Conservation (phyloP, 2,113 vertebrate species). For the Embiotoca jacksoni region DNA sequence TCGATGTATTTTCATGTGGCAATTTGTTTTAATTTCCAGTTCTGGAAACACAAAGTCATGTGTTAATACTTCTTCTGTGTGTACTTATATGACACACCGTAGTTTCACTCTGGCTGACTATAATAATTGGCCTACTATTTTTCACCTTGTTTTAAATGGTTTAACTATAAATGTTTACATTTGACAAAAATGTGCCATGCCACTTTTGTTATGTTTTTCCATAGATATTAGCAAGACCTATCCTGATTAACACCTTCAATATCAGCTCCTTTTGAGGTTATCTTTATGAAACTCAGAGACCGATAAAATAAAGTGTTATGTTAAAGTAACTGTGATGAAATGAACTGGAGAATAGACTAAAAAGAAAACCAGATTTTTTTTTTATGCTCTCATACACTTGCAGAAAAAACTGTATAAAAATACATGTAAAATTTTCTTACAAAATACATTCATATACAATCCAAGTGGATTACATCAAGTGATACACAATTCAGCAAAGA, state of each 20-base stretch:
- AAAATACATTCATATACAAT: conserved; percentile 75
- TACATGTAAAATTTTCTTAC: conserved; percentile 61
- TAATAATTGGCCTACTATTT: neutral
- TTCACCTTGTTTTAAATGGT: neutral
- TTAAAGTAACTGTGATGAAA: neutral
- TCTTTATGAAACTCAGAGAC: too few species aligned
- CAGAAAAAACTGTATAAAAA: conserved; percentile 69
- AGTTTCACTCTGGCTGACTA: neutral
- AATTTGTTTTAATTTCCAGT: too few species aligned
- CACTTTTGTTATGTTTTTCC: neutral
- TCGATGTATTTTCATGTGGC: too few species aligned
- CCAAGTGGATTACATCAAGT: conserved; percentile 46
- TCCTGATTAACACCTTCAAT: too few species aligned
- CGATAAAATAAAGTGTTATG: neutral
- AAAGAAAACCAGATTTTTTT: neutral
- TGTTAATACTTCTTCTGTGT: too few species aligned
- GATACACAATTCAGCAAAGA: conserved; percentile 34
- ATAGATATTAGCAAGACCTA: too few species aligned
- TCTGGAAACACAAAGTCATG: too few species aligned
- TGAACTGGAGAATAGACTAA: neutral
- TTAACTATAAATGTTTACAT: neutral
- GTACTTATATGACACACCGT: too few species aligned
- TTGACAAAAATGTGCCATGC: neutral
- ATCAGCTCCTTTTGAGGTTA: too few species aligned
- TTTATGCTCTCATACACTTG: conserved; percentile 39